phyloP scores from a whole-genome alignment of 1,140 invertebrate genomes.

The Bombus pascuorum region DNA sequence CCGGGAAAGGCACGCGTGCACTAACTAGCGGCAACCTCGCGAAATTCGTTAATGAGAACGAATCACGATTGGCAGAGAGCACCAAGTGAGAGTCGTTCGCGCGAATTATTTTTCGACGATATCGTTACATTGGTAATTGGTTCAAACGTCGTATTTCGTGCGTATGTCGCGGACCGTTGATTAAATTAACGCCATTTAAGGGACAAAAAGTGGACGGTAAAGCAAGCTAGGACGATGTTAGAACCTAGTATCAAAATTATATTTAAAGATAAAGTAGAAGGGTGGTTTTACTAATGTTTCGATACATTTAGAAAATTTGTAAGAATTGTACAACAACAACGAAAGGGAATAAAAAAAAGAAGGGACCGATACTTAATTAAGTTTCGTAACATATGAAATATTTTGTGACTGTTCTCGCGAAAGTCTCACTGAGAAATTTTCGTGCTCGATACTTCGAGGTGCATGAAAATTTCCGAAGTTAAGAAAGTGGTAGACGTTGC shows the following conservation, averaged over 20 bases:
- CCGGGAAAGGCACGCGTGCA: not conserved
- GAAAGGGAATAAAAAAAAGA: not conserved
- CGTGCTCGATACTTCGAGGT: not conserved
- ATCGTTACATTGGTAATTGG: slow-evolving; percentile 17
- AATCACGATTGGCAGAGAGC: not conserved
- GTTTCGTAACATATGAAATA: too few species aligned
- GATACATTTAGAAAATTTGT: not conserved
- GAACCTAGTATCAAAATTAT: not conserved
- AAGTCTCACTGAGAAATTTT: not conserved
- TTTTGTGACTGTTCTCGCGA: too few species aligned
- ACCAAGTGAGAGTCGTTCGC: not conserved
- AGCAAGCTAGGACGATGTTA: not conserved
- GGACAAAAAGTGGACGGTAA: not conserved
- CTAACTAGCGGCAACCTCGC: slow-evolving; percentile 6
- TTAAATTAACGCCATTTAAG: not conserved
- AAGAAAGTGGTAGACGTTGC: too few species aligned
- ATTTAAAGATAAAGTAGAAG: not conserved
- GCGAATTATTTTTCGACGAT: slow-evolving; percentile 19
- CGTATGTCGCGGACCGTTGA: not conserved
- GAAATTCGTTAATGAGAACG: slow-evolving; percentile 22
- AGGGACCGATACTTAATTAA: too few species aligned
- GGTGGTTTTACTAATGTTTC: not conserved
- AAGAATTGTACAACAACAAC: not conserved
- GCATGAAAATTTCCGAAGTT: not conserved
- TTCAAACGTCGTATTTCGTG: not conserved